Evolutionary conservation across 2,113 vertebrate genomes (phyloP).

Genomic region (Acrocephalus kingi): DNA sequence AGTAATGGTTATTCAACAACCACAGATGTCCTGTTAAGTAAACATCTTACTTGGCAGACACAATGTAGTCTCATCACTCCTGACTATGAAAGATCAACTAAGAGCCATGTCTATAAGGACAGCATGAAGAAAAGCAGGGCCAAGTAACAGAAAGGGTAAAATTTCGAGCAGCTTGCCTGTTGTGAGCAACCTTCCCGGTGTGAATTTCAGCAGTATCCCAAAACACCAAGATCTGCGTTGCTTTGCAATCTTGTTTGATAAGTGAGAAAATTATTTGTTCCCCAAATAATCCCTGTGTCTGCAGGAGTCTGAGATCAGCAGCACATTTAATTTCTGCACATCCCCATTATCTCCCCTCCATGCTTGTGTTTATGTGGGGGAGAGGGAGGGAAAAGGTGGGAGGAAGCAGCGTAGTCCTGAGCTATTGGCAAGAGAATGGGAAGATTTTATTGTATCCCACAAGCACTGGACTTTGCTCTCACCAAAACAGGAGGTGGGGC

Average conservation of each 20-base stretch:
- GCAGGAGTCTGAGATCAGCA: background rate
- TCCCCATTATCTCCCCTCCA: background rate
- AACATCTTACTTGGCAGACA: background rate
- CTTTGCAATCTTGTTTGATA: background rate
- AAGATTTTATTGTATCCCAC: background rate
- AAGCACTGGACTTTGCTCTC: background rate
- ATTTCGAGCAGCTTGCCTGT: background rate
- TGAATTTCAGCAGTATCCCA: background rate
- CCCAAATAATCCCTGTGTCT: background rate
- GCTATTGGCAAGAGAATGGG: background rate
- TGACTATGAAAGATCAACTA: background rate
- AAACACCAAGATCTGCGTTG: background rate
- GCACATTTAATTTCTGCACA: background rate
- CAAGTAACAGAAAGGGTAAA: background rate
- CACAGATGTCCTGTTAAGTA: background rate
- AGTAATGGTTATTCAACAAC: background rate
- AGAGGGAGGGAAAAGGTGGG: background rate
- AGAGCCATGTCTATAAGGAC: background rate
- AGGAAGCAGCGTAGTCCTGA: background rate
- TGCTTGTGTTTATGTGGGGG: fast-evolving
- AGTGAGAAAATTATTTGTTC: background rate
- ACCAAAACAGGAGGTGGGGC: background rate
- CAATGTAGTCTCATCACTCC: background rate
- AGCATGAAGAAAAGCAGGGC: background rate
- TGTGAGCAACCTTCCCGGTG: background rate